Evolutionary conservation across 2,797 vertebrate genomes (phyloP).

Genomic region (Gymnodraco acuticeps): DNA sequence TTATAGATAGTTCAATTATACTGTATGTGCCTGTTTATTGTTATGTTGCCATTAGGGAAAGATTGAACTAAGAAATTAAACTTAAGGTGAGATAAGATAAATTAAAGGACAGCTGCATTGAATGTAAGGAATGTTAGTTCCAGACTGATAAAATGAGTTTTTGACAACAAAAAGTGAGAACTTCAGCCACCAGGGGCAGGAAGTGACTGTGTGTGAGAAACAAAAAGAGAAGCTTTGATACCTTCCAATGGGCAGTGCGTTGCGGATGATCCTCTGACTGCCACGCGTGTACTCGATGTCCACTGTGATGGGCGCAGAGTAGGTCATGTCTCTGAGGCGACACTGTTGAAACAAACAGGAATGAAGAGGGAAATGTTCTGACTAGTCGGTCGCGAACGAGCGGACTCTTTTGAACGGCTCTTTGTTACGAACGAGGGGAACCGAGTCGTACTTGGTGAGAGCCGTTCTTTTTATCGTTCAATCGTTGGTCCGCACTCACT

Average conservation of each 20-base stretch:
- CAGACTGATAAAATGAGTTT: background rate
- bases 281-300: conserved; percentile 99
- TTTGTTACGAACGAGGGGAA: no score
- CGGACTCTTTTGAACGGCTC: no score
- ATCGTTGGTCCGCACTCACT: no score
- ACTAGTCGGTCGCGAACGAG: background rate
- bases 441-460: no score
- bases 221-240: conserved; percentile 55
- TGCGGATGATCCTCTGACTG: conserved; percentile 98
- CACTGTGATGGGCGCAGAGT: conserved; percentile 96
- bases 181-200: background rate
- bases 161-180: background rate
- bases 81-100: background rate
- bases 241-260: conserved; percentile 96
- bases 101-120: background rate
- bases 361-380: background rate
- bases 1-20: background rate
- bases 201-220: background rate
- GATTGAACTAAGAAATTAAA: background rate
- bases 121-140: background rate
- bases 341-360: conserved; percentile 84
- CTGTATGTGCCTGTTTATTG: background rate
- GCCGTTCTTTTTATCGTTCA: no score
- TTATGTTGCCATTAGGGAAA: background rate
- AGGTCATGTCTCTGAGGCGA: conserved; percentile 97